Evolutionary conservation across 2,888 invertebrate species (phyloP).

Genomic region (Stenchaetothrips biformis): DNA sequence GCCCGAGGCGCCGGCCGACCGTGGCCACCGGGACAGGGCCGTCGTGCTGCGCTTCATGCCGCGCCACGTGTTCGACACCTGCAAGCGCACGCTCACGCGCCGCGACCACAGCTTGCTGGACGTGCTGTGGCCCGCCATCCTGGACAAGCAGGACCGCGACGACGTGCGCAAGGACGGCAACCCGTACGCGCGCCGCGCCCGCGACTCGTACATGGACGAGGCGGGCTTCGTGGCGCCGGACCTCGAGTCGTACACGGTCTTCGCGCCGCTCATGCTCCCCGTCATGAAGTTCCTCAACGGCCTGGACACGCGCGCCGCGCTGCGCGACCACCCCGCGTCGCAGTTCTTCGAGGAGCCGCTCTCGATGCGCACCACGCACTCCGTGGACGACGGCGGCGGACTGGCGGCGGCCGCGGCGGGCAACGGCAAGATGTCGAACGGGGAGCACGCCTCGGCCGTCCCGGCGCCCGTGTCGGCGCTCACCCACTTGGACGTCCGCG

Average conservation of each 20-base stretch:
- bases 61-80: constrained; percentile 63
- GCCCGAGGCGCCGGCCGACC: constrained; percentile 50
- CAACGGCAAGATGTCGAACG: neutral
- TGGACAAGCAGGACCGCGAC: neutral
- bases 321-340: constrained; percentile 60
- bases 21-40: constrained; percentile 49
- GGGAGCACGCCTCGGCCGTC: neutral
- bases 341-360: constrained; percentile 47
- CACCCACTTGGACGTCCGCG: neutral
- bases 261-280: constrained; percentile 75
- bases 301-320: constrained; percentile 57
- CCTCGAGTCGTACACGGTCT: constrained; percentile 77
- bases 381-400: neutral
- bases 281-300: constrained; percentile 75
- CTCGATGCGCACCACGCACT: neutral
- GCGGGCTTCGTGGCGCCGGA: constrained; percentile 78
- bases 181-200: constrained; percentile 1
- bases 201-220: constrained; percentile 39
- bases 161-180: neutral
- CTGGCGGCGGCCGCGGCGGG: neutral
- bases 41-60: constrained; percentile 57
- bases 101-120: constrained; percentile 83
- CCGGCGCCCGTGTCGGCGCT: neutral
- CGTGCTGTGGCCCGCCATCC: constrained; percentile 74
- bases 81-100: constrained; percentile 72